phyloP scores from a whole-genome alignment of 2,113 vertebrate genomes.

The Clarias batrachus region DNA sequence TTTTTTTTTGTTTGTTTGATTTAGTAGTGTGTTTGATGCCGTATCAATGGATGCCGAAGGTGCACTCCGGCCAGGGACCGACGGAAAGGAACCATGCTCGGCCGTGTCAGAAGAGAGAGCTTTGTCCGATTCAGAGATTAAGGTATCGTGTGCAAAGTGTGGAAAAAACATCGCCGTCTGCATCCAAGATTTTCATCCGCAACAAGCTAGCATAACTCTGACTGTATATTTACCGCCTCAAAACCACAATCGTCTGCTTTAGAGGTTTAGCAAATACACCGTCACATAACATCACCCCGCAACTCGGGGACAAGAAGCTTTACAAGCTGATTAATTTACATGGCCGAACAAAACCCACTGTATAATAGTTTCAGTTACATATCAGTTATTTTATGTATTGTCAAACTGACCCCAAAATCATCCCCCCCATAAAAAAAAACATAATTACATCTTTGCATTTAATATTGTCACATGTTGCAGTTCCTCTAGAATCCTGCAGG shows the following conservation, averaged over 20 bases:
- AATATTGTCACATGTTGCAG: no score
- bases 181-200: no score
- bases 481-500: no score
- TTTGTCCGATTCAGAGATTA: conserved; percentile 76
- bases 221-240: not conserved
- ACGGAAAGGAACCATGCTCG: conserved; percentile 59
- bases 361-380: no score
- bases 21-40: conserved; percentile 42
- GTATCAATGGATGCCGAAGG: conserved; percentile 9
- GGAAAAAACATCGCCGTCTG: not conserved
- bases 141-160: conserved; percentile 64
- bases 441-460: no score
- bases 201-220: not conserved
- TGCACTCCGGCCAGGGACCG: conserved; percentile 53
- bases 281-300: no score
- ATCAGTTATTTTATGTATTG: no score
- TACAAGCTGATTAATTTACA: no score
- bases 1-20: not conserved
- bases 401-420: no score
- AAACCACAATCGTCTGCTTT: not conserved
- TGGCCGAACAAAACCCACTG: no score
- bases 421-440: no score
- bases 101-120: conserved; percentile 71
- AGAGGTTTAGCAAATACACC: not conserved
- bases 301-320: no score